These are phyloP conservation scores for Actinia equina DNA, from an alignment of 64 coral and sea anemone species.

Conservation along the genomic window DNA sequence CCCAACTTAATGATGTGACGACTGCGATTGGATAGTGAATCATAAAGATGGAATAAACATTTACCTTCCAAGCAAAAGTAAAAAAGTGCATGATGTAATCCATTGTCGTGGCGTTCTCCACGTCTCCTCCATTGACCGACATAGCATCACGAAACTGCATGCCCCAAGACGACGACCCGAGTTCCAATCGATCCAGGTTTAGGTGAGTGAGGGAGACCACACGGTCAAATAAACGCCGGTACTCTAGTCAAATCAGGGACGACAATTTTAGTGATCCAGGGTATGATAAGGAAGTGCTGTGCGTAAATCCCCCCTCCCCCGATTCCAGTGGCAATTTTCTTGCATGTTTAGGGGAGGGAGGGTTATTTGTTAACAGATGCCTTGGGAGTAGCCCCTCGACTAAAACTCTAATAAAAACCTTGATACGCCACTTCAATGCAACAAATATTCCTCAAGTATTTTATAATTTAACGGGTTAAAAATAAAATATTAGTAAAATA, in stretches of 20 bases:
- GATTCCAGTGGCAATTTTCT: too few relatives aligned
- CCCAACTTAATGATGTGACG: too few relatives aligned
- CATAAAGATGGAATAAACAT: too few relatives aligned
- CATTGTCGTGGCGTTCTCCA: conserved; percentile 72
- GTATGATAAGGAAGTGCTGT: too few relatives aligned
- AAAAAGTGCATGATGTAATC: conserved; percentile 99
- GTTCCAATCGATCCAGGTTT: conserved; percentile 82
- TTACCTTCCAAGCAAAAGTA: conserved; percentile 97
- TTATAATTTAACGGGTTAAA: neutral
- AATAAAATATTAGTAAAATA: neutral
- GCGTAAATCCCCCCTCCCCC: too few relatives aligned
- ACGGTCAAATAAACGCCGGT: conserved; percentile 73
- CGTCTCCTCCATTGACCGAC: conserved; percentile 92
- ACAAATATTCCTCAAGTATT: too few relatives aligned
- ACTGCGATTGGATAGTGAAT: too few relatives aligned
- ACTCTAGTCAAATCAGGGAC: conserved; percentile 39
- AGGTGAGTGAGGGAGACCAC: conserved; percentile 84
- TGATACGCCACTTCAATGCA: too few relatives aligned
- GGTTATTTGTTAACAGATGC: too few relatives aligned
- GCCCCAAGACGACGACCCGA: conserved; percentile 84
- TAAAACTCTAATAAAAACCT: too few relatives aligned
- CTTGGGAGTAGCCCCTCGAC: too few relatives aligned
- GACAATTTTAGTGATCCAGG: neutral
- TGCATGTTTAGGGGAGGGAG: too few relatives aligned
- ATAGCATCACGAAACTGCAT: conserved; percentile 87